Base-by-base conservation (phyloP, 1,140 invertebrate species). In the Hermatobates lingyangjiaoensis region DNA sequence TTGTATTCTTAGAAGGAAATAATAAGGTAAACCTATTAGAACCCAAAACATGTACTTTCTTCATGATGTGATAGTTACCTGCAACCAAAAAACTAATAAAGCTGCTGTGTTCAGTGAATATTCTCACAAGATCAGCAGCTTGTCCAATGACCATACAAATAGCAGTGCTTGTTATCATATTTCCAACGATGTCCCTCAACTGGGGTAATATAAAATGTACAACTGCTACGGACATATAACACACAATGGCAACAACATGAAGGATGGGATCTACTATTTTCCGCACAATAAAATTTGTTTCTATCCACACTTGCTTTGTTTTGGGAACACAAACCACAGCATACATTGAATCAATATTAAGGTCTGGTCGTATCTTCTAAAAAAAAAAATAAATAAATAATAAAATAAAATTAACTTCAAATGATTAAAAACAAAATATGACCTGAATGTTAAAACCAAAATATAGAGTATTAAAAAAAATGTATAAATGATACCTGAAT, bases 161-260 rank as follows among this genome's bases (percentile, higher is more conserved):
- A 40, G 74, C 74, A 57, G 87, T 79, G 28, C 81, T 86, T 0
- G 81, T 85, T 27, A 87, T 75, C 57, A 87, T 86, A 62, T 87
- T 87, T 15, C 85, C 85, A 24, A 82, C 76, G 23, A 87, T 66
- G 69, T 88, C 83, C 58, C 83, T 67, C 44, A 88, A 67, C 34
- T 84, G 84, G n/a, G 83, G 83, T 54, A 88, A 65, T 18, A 87
- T 76, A 63, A 87, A 87, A 60, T 87, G 86, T 49, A 86, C 74
- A n/a, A 87, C 74, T 3, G 82, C 79, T 12, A 84, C 76, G 1
- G 79, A 60, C n/a, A 86, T 61, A 54, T 81, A 76, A 49, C 80
- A 76, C 3, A 76, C 67, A 51, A 87, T 77, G 1, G 79, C 71
- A 27, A 85, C 71, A 0, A 72, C 74, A 62, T 83, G 81, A 48